Percentiles rank a stretch among this genome's conserved stretches.
Evolutionary conservation across 2,888 invertebrate genomes (phyloP).

Genomic region (Carpatolechia fugitivella): DNA sequence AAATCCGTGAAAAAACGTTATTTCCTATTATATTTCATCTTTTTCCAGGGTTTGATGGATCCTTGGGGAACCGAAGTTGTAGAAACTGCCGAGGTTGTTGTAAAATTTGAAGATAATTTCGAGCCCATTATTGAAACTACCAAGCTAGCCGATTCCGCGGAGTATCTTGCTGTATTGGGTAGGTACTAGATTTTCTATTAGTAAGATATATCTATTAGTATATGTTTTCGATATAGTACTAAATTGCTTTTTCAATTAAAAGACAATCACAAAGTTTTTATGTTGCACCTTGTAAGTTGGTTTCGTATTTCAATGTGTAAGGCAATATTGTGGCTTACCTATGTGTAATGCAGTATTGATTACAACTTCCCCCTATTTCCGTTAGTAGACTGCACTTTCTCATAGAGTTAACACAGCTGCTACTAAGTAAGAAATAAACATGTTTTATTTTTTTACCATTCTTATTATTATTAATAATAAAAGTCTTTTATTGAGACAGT

Average conservation of each 20-base stretch:
- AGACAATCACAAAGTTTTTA: not conserved
- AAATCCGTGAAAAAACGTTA: not conserved
- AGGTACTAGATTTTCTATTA: conserved; percentile 24
- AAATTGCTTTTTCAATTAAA: not conserved
- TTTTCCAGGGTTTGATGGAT: conserved; percentile 69
- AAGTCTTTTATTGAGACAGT: too few relatives aligned
- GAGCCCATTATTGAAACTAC: conserved; percentile 50
- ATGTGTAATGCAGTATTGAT: not conserved
- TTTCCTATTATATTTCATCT: not conserved
- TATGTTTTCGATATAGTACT: not conserved
- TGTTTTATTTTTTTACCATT: too few relatives aligned
- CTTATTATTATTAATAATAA: too few relatives aligned
- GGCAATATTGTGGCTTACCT: conserved; percentile 6
- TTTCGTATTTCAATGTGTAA: not conserved
- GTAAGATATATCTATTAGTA: not conserved
- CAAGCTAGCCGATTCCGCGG: conserved; percentile 81
- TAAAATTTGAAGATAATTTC: conserved; percentile 81
- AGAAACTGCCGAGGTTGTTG: conserved; percentile 39
- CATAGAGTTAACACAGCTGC: not conserved
- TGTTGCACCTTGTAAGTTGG: not conserved
- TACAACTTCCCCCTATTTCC: not conserved
- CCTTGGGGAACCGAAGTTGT: conserved; percentile 66
- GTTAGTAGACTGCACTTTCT: not conserved
- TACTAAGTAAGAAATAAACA: too few relatives aligned
- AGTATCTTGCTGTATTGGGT: conserved; percentile 85